Evolutionary conservation across 2,888 invertebrate genomes (phyloP), one percentile per base, ranked within the genome.

Genomic region (Cryptops parisi): DNA sequence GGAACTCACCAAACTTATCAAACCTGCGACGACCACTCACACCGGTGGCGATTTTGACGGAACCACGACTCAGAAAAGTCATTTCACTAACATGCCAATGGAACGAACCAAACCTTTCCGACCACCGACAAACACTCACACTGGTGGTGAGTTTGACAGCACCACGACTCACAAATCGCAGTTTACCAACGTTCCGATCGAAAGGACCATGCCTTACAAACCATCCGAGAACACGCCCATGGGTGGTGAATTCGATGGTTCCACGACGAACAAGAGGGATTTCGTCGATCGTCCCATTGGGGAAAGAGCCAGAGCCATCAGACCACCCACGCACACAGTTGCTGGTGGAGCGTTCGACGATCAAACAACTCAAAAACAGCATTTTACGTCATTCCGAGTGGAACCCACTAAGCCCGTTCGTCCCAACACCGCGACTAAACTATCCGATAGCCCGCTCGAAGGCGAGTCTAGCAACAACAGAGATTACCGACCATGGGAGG

Each of bases 401-500:
- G 49, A 49, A 21, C 39, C 38, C 2, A 15, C 33, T 21, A 38
- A 49, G 17, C 38, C 39, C 9, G 6, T 38, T 17, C 33, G 49
- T 2, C 38, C 21, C 27, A 21, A n/a, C 21, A 49, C 49, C 1
- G 2, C 22, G 25, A 49, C 49, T 2, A 49, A 5, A 4, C 22
- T 49, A 6, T 3, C 15, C 6, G 39, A 39, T 38, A 40, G 21
- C 5, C 6, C 17, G 23, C 39, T 49, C 22, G 19, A 51, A 25
- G 43, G n/a, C 3, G 26, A 43, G 43, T 25, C 51, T 12, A 41
- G 26, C 12, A 25, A 15, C 4, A 51, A 12, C 15, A 22, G 33
- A 21, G 51, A 51, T 43, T 51, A 43, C 43, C 23, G 26, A 22
- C 4, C 40, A 17, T 51, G 51, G 51, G 51, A 51, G 26, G 43